These are phyloP conservation scores for Botia kubotai DNA, from an alignment of 2,797 vertebrate genomes.

Conservation along the genomic window DNA sequence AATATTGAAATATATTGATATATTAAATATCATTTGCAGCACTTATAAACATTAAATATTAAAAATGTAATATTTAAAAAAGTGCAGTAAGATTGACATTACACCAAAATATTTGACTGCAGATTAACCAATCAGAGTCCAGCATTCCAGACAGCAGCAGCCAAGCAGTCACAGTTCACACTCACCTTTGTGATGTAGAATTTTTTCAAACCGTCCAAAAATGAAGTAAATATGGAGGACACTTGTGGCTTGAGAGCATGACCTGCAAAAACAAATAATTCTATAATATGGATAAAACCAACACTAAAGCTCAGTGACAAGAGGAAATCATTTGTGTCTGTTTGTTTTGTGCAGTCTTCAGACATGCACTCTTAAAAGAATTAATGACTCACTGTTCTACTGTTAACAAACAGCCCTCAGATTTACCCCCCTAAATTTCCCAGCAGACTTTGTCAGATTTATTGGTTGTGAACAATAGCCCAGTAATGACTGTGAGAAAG, in stretches of 20 bases:
- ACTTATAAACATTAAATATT: no score
- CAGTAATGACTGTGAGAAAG: conserved; percentile 69
- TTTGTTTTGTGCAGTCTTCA: background rate
- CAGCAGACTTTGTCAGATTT: conserved; percentile 69
- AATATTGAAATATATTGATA: no score
- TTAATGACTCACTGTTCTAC: conserved; percentile 4
- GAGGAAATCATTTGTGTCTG: background rate
- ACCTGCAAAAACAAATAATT: conserved; percentile 82
- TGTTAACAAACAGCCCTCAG: conserved; percentile 46
- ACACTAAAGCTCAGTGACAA: conserved; percentile 53
- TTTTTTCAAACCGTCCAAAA: conserved; percentile 97
- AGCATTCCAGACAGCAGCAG: background rate
- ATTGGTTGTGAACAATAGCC: conserved; percentile 76
- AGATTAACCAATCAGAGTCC: conserved; percentile 7
- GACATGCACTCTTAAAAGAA: conserved; percentile 20
- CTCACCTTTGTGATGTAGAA: conserved; percentile 99
- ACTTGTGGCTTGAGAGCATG: conserved; percentile 99
- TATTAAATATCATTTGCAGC: no score
- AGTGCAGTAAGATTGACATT: no score
- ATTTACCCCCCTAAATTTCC: conserved; percentile 59
- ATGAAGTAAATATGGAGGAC: conserved; percentile 97
- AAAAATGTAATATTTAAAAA: no score
- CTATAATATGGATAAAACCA: conserved; percentile 10
- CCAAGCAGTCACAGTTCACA: background rate
- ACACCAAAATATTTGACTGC: background rate